Conservation (phyloP, 2,797 vertebrate genomes). For the Coregonus sp. region DNA sequence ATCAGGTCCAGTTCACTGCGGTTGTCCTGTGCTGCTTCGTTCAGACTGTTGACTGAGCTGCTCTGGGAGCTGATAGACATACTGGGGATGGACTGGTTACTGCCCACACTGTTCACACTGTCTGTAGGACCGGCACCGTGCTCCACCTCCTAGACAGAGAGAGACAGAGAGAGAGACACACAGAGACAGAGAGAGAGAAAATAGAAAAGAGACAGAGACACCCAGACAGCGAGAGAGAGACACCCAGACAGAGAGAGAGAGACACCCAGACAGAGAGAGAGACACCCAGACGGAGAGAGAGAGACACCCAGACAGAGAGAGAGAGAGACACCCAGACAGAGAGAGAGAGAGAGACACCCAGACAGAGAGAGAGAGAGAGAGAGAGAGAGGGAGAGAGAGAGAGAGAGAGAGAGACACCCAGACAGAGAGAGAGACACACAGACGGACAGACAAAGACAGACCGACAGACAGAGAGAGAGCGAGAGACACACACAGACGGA, state of each 20-base stretch:
- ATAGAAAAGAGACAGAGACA: background rate
- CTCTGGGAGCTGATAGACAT: slow-evolving; percentile 99
- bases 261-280: too few relatives aligned
- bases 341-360: background rate
- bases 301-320: background rate
- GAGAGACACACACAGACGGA: background rate
- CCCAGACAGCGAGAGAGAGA: background rate
- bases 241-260: slow-evolving; percentile 67
- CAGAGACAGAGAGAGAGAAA: background rate
- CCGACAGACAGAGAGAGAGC: background rate
- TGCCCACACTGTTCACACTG: slow-evolving; percentile 97
- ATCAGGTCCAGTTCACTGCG: slow-evolving; percentile 94
- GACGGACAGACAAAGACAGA: background rate
- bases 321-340: too few relatives aligned
- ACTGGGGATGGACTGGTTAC: slow-evolving; percentile 98
- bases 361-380: background rate
- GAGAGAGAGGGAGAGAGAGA: slow-evolving; percentile 2
- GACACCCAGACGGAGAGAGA: background rate
- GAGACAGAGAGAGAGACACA: background rate
- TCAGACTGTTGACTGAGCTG: slow-evolving; percentile 98
- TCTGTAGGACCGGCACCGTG: slow-evolving; percentile 88
- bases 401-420: slow-evolving; percentile 68
- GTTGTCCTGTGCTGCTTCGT: slow-evolving; percentile 89
- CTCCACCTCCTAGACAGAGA: slow-evolving; percentile 84
- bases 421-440: background rate